Evolutionary conservation across 35 echinoderm and acorn worm genomes (phyloP).

Genomic region (Holothuria glaberrima): DNA sequence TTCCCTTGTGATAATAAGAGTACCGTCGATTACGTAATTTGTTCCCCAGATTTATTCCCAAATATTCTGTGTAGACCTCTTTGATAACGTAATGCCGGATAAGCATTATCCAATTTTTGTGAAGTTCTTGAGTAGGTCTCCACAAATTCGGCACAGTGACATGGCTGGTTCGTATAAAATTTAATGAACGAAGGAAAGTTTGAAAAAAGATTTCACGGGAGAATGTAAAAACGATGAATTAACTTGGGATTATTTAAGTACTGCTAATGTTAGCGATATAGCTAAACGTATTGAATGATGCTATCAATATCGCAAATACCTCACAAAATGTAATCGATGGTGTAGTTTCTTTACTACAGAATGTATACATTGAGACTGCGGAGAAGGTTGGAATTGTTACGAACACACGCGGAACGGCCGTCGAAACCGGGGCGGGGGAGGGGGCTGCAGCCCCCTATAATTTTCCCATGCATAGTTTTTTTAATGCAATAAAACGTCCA

Average conservation of each 20-base stretch:
- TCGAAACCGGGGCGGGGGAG: no score
- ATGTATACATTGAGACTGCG: no score
- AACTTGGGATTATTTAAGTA: neutral
- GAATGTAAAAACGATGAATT: neutral
- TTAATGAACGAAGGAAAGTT: neutral
- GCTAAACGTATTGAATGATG: neutral
- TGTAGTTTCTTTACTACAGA: neutral
- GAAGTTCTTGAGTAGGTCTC: neutral
- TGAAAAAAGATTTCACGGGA: neutral
- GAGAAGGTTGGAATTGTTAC: no score
- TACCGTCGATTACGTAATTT: conserved; percentile 30
- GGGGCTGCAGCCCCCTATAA: no score
- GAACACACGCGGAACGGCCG: no score
- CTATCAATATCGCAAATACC: neutral
- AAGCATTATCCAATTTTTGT: conserved; percentile 21
- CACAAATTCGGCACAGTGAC: neutral
- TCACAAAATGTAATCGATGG: neutral
- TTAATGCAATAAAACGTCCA: no score
- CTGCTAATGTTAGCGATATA: neutral
- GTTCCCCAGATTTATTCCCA: conserved; percentile 15
- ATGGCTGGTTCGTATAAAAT: neutral
- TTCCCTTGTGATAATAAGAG: conserved; percentile 49
- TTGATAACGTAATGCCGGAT: conserved; percentile 56
- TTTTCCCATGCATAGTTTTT: no score
- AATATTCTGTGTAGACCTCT: conserved; percentile 9